These are phyloP conservation scores for Ctenopoma kingsleyae DNA, from an alignment of 2,797 vertebrate species.

Conservation along the genomic window DNA sequence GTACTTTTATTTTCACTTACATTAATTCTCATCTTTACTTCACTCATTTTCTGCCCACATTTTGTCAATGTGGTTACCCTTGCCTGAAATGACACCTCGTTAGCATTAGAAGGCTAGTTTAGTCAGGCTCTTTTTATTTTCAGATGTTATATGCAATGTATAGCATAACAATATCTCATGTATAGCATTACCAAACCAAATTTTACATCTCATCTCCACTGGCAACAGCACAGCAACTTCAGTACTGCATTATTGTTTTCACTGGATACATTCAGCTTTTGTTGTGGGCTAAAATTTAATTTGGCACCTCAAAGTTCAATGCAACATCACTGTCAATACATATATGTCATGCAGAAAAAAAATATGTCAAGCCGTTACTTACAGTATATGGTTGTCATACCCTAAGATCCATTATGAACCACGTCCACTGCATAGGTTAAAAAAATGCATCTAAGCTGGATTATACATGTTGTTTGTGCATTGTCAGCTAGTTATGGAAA, in stretches of 20 bases:
- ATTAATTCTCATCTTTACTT: no score
- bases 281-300: background rate
- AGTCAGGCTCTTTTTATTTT: no score
- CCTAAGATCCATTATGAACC: background rate
- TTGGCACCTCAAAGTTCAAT: background rate
- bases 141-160: no score
- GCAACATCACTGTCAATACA: background rate
- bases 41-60: no score
- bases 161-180: no score
- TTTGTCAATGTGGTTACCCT: no score
- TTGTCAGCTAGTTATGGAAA: background rate
- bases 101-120: no score
- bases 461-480: background rate
- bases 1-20: no score
- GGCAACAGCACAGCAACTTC: background rate
- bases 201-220: background rate
- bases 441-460: slow-evolving; percentile 1
- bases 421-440: background rate
- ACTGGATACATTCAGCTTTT: background rate
- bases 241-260: background rate
- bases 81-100: no score
- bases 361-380: background rate
- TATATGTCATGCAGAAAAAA: no score
- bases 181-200: no score
- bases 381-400: background rate